These are phyloP conservation scores for Apogon talboti DNA, from an alignment of 2,797 vertebrate genomes.

Conservation along the genomic window DNA sequence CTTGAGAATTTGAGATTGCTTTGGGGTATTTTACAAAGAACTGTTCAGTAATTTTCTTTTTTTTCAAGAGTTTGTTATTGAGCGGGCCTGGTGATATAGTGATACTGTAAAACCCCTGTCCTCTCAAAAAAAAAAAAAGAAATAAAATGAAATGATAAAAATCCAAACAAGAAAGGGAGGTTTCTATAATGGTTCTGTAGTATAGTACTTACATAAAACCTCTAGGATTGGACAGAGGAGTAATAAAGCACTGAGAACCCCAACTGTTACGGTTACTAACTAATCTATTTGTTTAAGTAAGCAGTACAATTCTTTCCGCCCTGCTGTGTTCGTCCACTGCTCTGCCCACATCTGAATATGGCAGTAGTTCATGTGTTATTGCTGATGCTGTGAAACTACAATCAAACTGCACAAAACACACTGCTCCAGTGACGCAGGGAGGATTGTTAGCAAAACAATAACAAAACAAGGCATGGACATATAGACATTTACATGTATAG, in stretches of 20 bases:
- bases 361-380: constrained; percentile 70
- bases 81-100: constrained; percentile 8
- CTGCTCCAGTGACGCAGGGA: constrained; percentile 61
- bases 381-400: constrained; percentile 80
- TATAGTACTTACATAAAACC: constrained; percentile 50
- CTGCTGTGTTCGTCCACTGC: constrained; percentile 41
- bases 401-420: constrained; percentile 74
- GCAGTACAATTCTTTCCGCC: constrained; percentile 26
- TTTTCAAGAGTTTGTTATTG: constrained; percentile 20
- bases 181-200: constrained; percentile 14
- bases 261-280: constrained; percentile 11
- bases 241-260: constrained; percentile 33
- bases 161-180: constrained; percentile 8
- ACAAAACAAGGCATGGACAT: constrained; percentile 46
- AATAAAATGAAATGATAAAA: constrained; percentile 1
- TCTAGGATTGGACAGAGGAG: constrained; percentile 31
- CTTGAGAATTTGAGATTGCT: constrained; percentile 23
- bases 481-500: constrained; percentile 46
- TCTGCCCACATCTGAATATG: constrained; percentile 62
- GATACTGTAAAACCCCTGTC: neutral
- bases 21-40: constrained; percentile 14
- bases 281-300: constrained; percentile 47
- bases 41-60: neutral
- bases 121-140: neutral
- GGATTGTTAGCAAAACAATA: constrained; percentile 72